phyloP scores from a whole-genome alignment of 1,140 invertebrate genomes.

The Calephelis nemesis region DNA sequence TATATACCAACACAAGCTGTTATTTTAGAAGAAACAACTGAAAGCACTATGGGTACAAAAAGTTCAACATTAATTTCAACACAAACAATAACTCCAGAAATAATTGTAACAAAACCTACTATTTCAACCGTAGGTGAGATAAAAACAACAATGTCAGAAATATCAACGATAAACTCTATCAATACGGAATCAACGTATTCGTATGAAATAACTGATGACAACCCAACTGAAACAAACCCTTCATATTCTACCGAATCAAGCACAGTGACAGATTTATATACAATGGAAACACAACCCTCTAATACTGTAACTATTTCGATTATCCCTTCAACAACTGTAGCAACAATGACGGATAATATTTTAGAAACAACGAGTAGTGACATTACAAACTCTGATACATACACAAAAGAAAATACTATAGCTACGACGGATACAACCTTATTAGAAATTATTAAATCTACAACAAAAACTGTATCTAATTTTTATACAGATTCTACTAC shows the following conservation, averaged over 20 bases:
- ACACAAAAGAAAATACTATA: neutral
- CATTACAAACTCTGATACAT: neutral
- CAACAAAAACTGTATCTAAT: neutral
- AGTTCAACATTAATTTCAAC: neutral
- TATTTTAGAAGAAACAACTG: conserved; percentile 1
- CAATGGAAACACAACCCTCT: neutral
- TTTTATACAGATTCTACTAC: neutral
- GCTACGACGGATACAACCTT: neutral
- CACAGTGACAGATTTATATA: neutral
- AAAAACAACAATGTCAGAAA: neutral
- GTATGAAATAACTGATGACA: neutral
- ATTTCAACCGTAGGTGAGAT: no score
- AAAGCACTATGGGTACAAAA: neutral
- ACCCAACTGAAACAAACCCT: neutral
- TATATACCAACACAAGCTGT: neutral
- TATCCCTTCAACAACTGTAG: neutral
- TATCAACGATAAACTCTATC: neutral
- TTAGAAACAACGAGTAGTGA: neutral
- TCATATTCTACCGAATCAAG: neutral
- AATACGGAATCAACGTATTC: neutral
- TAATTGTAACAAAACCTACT: neutral
- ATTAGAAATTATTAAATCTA: neutral
- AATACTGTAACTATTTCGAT: neutral
- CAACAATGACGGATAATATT: neutral
- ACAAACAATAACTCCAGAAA: neutral